Conservation (phyloP, 2,113 vertebrate genomes). For the Coptodon rendalli region DNA sequence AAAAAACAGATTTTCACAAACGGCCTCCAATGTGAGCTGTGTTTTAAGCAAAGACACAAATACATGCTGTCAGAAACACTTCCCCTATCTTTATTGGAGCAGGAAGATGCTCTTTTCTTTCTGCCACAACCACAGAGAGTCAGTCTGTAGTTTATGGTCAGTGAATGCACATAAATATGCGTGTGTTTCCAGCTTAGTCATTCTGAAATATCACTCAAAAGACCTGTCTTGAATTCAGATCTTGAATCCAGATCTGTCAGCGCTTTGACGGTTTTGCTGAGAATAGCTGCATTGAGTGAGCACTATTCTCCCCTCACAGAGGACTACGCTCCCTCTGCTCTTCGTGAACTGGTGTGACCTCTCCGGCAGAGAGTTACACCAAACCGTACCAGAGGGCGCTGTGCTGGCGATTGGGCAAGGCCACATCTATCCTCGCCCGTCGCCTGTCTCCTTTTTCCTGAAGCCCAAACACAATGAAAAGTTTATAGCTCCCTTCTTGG, state of each 20-base stretch:
- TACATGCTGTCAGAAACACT: slow-evolving; percentile 1
- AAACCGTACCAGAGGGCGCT: slow-evolving; percentile 8
- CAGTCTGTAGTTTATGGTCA: slow-evolving; percentile 18
- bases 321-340: background rate
- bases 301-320: background rate
- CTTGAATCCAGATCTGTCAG: background rate
- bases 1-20: slow-evolving; percentile 20
- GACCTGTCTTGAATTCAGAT: background rate
- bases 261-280: background rate
- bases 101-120: slow-evolving; percentile 23
- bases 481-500: slow-evolving; percentile 58
- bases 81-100: slow-evolving; percentile 22
- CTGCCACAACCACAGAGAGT: slow-evolving; percentile 9
- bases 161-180: slow-evolving; percentile 1
- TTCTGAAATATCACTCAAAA: background rate
- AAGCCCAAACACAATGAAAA: slow-evolving; percentile 56
- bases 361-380: background rate
- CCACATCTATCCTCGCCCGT: slow-evolving; percentile 26
- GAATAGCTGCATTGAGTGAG: background rate
- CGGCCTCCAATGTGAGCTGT: background rate
- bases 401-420: background rate
- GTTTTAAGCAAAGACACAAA: background rate
- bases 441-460: slow-evolving; percentile 26
- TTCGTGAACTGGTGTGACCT: slow-evolving; percentile 36
- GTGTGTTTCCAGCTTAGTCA: slow-evolving; percentile 14